A percentile compares a stretch with the other conserved stretches of the same genome.
Conservation (phyloP, 2,113 vertebrate species). For the Apus apus region DNA sequence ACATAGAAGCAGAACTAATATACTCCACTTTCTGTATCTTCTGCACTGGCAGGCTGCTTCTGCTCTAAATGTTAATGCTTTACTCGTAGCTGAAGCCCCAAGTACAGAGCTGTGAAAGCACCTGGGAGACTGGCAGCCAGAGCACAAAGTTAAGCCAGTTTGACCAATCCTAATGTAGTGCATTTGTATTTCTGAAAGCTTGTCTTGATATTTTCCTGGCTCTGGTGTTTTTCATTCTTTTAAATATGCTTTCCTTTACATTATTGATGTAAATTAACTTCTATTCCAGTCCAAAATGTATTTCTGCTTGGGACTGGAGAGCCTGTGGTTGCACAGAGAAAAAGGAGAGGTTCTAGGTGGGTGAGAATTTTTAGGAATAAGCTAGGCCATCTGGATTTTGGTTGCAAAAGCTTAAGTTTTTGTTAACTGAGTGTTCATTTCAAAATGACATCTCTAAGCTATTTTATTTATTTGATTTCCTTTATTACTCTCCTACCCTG, state of each 20-base stretch:
- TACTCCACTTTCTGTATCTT: neutral
- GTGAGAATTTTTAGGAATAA: neutral
- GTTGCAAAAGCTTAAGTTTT: neutral
- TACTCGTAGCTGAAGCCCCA: neutral
- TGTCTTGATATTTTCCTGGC: neutral
- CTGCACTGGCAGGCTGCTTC: neutral
- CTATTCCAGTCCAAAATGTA: neutral
- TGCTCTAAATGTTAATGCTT: neutral
- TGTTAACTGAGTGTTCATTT: neutral
- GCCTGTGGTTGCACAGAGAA: neutral
- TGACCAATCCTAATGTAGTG: rapidly evolving
- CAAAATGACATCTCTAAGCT: neutral
- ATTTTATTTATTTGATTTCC: neutral
- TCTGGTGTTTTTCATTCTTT: neutral
- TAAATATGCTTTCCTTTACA: neutral
- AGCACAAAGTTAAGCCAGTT: neutral
- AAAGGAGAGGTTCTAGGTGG: neutral
- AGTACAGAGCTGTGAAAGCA: neutral
- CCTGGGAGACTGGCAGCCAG: neutral
- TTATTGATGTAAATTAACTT: neutral
- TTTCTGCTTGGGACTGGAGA: neutral
- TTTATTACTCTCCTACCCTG: neutral
- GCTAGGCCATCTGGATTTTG: neutral
- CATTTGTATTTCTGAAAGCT: neutral
- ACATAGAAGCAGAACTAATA: neutral